phyloP scores from a whole-genome alignment of 2,888 invertebrate genomes.

The Campaea margaritaria region DNA sequence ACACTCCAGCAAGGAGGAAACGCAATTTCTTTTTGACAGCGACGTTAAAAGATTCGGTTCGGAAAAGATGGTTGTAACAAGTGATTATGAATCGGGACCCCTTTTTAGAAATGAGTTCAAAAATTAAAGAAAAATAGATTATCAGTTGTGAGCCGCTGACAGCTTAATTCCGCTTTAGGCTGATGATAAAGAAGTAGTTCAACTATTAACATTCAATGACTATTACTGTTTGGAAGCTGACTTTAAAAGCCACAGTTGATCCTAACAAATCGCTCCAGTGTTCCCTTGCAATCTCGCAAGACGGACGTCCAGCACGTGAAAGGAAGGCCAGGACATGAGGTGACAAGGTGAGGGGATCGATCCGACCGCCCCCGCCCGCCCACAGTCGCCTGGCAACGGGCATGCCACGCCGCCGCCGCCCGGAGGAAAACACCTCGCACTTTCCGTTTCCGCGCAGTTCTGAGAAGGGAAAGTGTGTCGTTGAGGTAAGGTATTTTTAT shows the following conservation, averaged over 20 bases:
- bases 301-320: slow-evolving; percentile 13
- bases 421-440: slow-evolving; percentile 44
- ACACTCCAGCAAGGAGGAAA: slow-evolving; percentile 61
- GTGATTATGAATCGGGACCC: slow-evolving; percentile 57
- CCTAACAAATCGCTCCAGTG: slow-evolving; percentile 8
- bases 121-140: neutral
- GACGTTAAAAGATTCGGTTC: slow-evolving; percentile 61
- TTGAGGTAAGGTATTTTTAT: neutral
- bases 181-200: too few relatives aligned
- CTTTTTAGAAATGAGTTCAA: slow-evolving; percentile 1
- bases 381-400: slow-evolving; percentile 81
- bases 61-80: slow-evolving; percentile 36
- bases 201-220: too few relatives aligned
- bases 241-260: slow-evolving; percentile 3
- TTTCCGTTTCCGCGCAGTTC: slow-evolving; percentile 41
- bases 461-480: slow-evolving; percentile 9
- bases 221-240: neutral
- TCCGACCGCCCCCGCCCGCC: slow-evolving; percentile 86
- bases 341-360: slow-evolving; percentile 78
- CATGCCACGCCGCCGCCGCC: slow-evolving; percentile 44
- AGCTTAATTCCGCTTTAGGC: neutral
- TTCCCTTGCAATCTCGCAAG: slow-evolving; percentile 8
- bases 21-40: slow-evolving; percentile 74
- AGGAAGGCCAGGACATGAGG: slow-evolving; percentile 1
- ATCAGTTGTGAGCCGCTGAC: neutral